A percentile compares a stretch with the other conserved stretches of the same genome.
Conservation (phyloP, 2,113 vertebrate species). For the Coracopsis vasa region DNA sequence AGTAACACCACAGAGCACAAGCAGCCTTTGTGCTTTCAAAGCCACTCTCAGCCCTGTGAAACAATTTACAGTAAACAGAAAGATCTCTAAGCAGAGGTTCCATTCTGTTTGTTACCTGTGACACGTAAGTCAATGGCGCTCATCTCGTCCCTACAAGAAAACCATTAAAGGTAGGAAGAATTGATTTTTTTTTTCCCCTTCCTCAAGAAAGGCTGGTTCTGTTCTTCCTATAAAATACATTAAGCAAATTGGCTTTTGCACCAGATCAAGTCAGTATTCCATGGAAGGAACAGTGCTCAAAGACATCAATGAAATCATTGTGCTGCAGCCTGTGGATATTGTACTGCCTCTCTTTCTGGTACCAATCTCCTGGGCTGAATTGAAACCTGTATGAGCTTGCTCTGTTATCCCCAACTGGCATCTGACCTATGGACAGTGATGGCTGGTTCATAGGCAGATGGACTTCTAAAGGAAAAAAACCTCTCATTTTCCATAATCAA, state of each 20-base stretch:
- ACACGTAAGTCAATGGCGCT: background rate
- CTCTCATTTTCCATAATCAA: background rate
- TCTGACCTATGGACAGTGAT: background rate
- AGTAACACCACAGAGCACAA: background rate
- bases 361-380: constrained; percentile 35
- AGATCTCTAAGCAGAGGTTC: background rate
- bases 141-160: background rate
- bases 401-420: background rate
- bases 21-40: background rate
- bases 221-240: constrained; percentile 7
- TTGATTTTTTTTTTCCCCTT: background rate
- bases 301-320: constrained; percentile 46
- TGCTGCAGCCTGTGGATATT: background rate
- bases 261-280: constrained; percentile 8
- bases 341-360: constrained; percentile 29
- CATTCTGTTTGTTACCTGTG: background rate
- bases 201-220: background rate
- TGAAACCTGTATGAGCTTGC: constrained; percentile 37
- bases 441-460: background rate
- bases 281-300: constrained; percentile 4
- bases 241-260: background rate
- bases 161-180: background rate
- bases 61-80: background rate
- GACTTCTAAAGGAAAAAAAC: background rate
- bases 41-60: background rate